Evolutionary conservation across 1,140 invertebrate genomes (phyloP).

Genomic region (Magallana gigas): DNA sequence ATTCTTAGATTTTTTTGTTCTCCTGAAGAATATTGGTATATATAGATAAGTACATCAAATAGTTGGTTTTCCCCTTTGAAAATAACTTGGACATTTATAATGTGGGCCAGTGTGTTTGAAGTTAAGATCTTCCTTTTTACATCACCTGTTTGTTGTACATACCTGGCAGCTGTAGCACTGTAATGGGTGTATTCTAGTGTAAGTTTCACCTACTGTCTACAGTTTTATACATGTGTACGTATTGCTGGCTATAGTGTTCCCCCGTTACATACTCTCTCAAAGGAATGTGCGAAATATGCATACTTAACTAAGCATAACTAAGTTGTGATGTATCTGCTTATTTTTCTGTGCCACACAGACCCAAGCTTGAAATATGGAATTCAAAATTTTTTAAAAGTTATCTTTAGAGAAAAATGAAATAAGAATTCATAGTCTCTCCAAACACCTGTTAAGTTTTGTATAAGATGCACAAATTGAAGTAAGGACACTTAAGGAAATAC

Average conservation of each 20-base stretch:
- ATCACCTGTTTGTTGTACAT: constrained; percentile 2
- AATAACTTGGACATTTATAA: background rate
- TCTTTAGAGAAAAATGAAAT: too few species aligned
- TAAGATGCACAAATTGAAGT: too few species aligned
- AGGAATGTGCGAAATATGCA: constrained; percentile 31
- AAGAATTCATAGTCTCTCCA: too few species aligned
- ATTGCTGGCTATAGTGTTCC: background rate
- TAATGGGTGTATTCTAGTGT: constrained; percentile 10
- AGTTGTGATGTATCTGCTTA: background rate
- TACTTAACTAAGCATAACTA: constrained; percentile 8
- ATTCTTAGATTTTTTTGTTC: too few species aligned
- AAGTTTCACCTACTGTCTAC: constrained; percentile 11
- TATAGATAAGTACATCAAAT: background rate
- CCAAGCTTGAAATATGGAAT: too few species aligned
- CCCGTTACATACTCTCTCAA: background rate
- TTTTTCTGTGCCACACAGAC: background rate
- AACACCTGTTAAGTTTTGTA: too few species aligned
- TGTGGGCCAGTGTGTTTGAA: background rate
- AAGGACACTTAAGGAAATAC: constrained; percentile 8
- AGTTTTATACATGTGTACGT: background rate
- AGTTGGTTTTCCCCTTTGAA: background rate
- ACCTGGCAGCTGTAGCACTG: constrained; percentile 14
- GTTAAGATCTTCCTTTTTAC: background rate
- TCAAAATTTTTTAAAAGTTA: too few species aligned
- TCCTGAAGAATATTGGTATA: too few species aligned